Conservation (phyloP, 53 echinoderm and acorn worm genomes). For the Crossaster papposus region DNA sequence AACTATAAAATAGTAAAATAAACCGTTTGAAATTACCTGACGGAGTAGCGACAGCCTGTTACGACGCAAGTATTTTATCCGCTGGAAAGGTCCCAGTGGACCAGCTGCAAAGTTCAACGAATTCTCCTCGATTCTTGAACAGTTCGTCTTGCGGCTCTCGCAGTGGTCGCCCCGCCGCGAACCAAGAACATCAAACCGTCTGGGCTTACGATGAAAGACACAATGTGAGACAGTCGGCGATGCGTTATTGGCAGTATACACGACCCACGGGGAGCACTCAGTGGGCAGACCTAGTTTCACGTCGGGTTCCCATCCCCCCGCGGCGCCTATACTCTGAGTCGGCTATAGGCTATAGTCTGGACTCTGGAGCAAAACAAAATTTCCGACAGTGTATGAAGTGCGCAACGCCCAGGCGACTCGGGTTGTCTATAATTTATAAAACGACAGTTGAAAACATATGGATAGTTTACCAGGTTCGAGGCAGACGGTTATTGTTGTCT, state of each 20-base stretch:
- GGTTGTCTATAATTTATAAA: too few relatives aligned
- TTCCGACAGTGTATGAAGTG: background rate
- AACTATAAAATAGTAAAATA: too few relatives aligned
- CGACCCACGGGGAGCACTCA: conserved; percentile 3
- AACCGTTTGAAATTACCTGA: background rate
- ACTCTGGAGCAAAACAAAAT: too few relatives aligned
- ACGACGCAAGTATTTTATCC: background rate
- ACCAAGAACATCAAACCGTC: background rate
- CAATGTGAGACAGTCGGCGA: background rate
- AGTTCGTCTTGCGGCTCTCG: conserved; percentile 3
- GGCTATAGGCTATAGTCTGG: background rate
- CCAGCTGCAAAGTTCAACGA: conserved; percentile 12
- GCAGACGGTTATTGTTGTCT: too few relatives aligned
- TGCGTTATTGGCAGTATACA: background rate
- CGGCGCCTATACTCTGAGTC: background rate
- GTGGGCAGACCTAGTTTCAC: background rate
- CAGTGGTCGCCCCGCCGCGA: background rate
- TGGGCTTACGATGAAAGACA: background rate
- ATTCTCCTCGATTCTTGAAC: conserved; percentile 9
- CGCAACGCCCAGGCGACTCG: too few relatives aligned
- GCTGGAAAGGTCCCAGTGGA: background rate
- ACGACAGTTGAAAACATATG: too few relatives aligned
- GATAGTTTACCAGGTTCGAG: too few relatives aligned
- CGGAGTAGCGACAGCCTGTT: background rate
- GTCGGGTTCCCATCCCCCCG: background rate